Base-by-base conservation (phyloP, 2,113 vertebrate genomes). In the Anolis sagrei region DNA sequence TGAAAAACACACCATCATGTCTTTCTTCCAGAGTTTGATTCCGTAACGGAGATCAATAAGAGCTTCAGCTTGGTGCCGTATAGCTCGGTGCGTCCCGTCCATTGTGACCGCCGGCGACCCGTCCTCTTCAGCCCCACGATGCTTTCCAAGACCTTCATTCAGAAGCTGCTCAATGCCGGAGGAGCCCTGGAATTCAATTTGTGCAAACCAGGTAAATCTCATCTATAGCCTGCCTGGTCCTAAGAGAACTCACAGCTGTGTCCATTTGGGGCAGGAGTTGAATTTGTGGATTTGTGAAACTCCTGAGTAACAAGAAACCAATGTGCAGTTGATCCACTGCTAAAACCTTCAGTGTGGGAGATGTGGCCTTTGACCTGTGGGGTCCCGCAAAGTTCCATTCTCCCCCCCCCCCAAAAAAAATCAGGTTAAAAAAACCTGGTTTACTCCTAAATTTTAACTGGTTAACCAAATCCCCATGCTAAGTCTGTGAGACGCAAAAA, bases 101-200 rank as follows among this genome's bases (percentile, higher is more conserved):
- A 93, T 90, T 97, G 97, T 0, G 96, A 97, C 83, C 97, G 96
- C 88, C 97, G 95, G 81, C 95, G 98, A 36, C 98, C 98, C 0
- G 97, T 99, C 16, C 97, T 99, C 1, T 99, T 99, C 94, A 95
- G 96, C 0, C 99, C 99, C 13, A 95, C 96, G 44, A 89, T 96
- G 90, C 95, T 99, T 49, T 97, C 99, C 92, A 98, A 98, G 94
- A 95, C 96, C 69, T 95, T 99, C 72, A 96, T 99, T 10, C 98
- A 99, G 95, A 98, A 97, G 92, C 96, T 99, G 68, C 97, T 99
- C 39, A 98, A 98, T 92, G 97, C 98, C 0, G 97, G 97, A 2
- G 98, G 96, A 1, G 97, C 97, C 86, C 96, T 98, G 97, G 99
- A 99, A 92, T 98, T 98, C 92, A 97, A 97, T 84, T 97, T 97